Evolutionary conservation across 2,113 vertebrate genomes (phyloP), one percentile per base, ranked within the genome.

Genomic region (Eleginops maclovinus): DNA sequence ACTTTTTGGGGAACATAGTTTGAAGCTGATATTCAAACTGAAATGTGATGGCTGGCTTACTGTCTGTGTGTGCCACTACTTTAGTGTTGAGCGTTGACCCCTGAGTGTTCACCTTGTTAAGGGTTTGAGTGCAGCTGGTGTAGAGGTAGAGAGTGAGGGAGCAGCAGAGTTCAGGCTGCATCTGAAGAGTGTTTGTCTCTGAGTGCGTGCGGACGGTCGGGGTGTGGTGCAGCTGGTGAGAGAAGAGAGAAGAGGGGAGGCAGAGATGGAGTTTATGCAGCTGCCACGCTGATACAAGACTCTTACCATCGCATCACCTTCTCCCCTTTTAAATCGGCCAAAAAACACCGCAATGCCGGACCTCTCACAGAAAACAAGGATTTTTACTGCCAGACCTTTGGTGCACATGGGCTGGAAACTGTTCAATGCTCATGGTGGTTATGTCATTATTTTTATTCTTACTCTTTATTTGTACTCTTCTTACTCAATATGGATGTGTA

Each of bases 61-160:
- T 75, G 81, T 70, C 78, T 75, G 19, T 62, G 74, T 77, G 81
- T 16, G 73, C 78, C 76, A 46, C 85, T 79, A 68, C 82, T 85
- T 50, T 66, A 58, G 76, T 72, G 79, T 77, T 74, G 40, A 75
- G 75, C 28, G 75, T 53, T 90, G 91, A 93, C 93, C 91, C 85
- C 81, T 70, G 85, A 84, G 87, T 84, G 81, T 89, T 92, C 85
- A 88, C 89, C 91, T 89, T 85, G 86, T 93, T 89, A 88, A 92
- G 91, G 90, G 87, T 91, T 91, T 91, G 90, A 92, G 90, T 92
- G 93, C 93, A 94, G 93, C 92, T 94, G 93, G 82, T 90, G 87
- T 79, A 78, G 90, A 85, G 82, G 77, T 85, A 88, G 86, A 84
- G 91, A 87, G 90, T 11, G 84, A 88, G 84, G 75, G 89, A 85